Evolutionary conservation across 2,797 vertebrate genomes (phyloP), one percentile per base, ranked within the genome.

Genomic region (Labroides dimidiatus): DNA sequence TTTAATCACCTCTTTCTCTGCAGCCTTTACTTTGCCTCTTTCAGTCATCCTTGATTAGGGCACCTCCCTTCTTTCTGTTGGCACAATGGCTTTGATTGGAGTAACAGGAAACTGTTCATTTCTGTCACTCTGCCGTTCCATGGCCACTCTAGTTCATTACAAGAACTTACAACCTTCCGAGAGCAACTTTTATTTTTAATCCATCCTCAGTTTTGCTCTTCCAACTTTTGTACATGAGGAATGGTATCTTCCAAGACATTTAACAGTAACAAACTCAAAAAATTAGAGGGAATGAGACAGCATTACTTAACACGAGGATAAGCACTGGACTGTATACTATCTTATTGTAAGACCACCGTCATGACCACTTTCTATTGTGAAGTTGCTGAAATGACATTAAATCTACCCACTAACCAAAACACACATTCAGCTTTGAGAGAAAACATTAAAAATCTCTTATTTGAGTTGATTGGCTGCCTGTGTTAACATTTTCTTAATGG

Each of bases 41-140:
- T 64, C 67, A n/a, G n/a, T 60, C 56, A 36, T 59, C 70, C 44
- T 54, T 82, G 72, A 87, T 83, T 77, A 78, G 16, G 19, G 49
- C 41, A 51, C 24, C 55, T 75, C 20, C 20, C 10, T 49, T 39
- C 52, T 67, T 64, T 68, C 72, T 64, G 10, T 43, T 51, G 51
- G 20, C 20, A 80, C 78, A 84, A 86, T 58, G 47, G 64, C 36
- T 48, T 77, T 84, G 75, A 89, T 88, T 84, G 73, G 48, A 42
- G 68, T 64, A 27, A 65, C 20, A 49, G 36, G 60, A 42, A 73
- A 51, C 44, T 9, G 9, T 36, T 60, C 3, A 37, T 61, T 56
- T 68, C 21, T 33, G 14, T 48, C 47, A n/a, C 17, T 51, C n/a
- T 73, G 44, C 49, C 23, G 17, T 42, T 59, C 44, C 75, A 21